phyloP scores from a whole-genome alignment of 2,113 vertebrate genomes.

The Tretioscincus oriximinensis region DNA sequence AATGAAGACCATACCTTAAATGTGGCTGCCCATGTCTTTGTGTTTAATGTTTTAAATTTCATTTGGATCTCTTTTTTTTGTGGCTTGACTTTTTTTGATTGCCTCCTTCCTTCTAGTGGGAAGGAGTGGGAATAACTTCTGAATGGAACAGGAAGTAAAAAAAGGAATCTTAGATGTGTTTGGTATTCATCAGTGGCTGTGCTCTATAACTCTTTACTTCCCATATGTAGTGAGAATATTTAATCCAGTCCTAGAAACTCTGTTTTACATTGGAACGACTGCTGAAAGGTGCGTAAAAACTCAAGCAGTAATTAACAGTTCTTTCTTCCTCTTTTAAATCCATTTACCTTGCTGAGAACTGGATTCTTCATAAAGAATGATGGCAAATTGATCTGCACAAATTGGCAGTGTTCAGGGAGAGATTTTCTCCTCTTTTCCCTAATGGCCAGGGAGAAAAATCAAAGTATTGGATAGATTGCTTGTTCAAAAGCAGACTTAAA shows the following conservation, averaged over 20 bases:
- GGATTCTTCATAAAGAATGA: conserved; percentile 26
- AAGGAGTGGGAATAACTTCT: not conserved
- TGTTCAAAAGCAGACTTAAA: conserved; percentile 32
- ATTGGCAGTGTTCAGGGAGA: conserved; percentile 55
- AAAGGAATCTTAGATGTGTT: conserved; percentile 17
- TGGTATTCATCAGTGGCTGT: conserved; percentile 37
- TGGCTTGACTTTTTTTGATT: conserved; percentile 57
- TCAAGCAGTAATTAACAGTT: not conserved
- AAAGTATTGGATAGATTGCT: conserved; percentile 20
- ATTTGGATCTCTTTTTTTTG: conserved; percentile 39
- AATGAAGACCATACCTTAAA: conserved; percentile 56
- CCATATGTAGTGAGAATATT: conserved; percentile 45
- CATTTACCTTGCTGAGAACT: conserved; percentile 7
- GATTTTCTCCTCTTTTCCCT: conserved; percentile 2
- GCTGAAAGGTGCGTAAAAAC: not conserved
- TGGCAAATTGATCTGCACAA: conserved; percentile 53
- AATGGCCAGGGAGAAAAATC: conserved; percentile 17
- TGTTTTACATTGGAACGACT: conserved; percentile 26
- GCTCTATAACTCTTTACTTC: conserved; percentile 32
- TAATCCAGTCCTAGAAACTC: conserved; percentile 41
- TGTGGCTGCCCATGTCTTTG: conserved; percentile 34
- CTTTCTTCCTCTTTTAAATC: conserved; percentile 34
- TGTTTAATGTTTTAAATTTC: conserved; percentile 48
- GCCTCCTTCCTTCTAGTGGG: conserved; percentile 9
- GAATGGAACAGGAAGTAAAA: conserved; percentile 22